A percentile compares a stretch with the other conserved stretches of the same genome.
Conservation (phyloP, 2,113 vertebrate species). For the Sebastes fasciatus region DNA sequence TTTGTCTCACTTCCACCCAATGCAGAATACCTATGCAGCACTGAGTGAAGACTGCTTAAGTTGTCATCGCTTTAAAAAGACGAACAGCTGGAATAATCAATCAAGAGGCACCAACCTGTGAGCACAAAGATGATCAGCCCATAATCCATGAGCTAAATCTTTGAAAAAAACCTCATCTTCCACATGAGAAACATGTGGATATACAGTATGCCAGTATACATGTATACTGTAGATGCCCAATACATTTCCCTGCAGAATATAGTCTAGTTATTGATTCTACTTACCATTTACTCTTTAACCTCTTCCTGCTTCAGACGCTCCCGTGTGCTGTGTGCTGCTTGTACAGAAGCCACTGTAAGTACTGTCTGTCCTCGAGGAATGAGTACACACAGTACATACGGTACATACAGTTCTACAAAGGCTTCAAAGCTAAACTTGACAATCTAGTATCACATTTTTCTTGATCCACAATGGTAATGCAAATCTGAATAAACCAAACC, state of each 20-base stretch:
- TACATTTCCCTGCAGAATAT: background rate
- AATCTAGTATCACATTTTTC: too few species aligned
- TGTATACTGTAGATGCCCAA: background rate
- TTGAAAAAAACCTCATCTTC: background rate
- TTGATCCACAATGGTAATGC: too few species aligned
- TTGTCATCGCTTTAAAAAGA: background rate
- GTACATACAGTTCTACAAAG: too few species aligned
- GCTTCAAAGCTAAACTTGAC: too few species aligned
- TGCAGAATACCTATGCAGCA: too few species aligned
- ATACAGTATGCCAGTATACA: background rate
- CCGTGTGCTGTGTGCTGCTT: background rate
- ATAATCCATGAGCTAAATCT: slow-evolving; percentile 49
- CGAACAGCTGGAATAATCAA: background rate
- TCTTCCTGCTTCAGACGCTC: background rate
- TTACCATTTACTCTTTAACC: background rate
- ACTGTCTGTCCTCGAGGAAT: too few species aligned
- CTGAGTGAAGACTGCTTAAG: background rate
- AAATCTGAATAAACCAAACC: too few species aligned
- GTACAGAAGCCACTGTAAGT: too few species aligned
- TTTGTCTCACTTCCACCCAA: background rate
- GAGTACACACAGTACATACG: too few species aligned
- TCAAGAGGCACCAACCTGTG: slow-evolving; percentile 43
- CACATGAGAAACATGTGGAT: background rate
- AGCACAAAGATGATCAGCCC: slow-evolving; percentile 34
- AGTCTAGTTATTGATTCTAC: background rate